phyloP scores from a whole-genome alignment of 2,113 vertebrate genomes.

The human region DNA sequence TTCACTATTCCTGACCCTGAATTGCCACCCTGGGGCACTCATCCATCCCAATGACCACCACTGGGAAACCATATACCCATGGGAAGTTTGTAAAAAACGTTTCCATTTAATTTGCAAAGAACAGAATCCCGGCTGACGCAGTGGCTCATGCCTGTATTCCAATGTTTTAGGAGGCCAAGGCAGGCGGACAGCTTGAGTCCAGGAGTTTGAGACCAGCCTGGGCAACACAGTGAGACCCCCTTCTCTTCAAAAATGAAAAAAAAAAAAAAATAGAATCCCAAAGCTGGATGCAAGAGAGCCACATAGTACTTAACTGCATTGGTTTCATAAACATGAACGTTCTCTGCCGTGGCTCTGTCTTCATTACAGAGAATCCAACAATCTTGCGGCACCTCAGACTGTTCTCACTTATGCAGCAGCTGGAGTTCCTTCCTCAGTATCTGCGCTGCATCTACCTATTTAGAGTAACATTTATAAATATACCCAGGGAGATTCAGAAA shows the following conservation, averaged over 20 bases:
- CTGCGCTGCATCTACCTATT: neutral
- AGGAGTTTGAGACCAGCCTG: too few relatives aligned
- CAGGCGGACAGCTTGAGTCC: too few relatives aligned
- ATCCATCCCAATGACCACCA: neutral
- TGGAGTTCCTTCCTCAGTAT: neutral
- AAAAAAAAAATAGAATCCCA: neutral
- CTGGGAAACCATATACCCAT: neutral
- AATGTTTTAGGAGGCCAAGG: too few relatives aligned
- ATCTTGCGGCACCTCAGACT: neutral
- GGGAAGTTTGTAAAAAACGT: neutral
- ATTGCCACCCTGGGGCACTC: neutral
- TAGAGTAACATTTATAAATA: constrained; percentile 10
- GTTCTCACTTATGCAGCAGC: neutral
- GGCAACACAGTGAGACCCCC: too few relatives aligned
- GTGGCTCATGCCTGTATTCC: too few relatives aligned
- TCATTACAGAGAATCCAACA: neutral
- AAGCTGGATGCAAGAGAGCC: neutral
- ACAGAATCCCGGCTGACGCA: neutral
- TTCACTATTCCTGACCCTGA: neutral
- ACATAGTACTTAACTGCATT: neutral
- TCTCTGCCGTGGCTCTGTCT: neutral
- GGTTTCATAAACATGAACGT: neutral
- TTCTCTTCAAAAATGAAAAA: too few relatives aligned
- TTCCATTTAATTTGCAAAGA: neutral
- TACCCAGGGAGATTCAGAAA: neutral